Base-by-base conservation (phyloP, 2,797 vertebrate species). In the Clarias laeviceps region DNA sequence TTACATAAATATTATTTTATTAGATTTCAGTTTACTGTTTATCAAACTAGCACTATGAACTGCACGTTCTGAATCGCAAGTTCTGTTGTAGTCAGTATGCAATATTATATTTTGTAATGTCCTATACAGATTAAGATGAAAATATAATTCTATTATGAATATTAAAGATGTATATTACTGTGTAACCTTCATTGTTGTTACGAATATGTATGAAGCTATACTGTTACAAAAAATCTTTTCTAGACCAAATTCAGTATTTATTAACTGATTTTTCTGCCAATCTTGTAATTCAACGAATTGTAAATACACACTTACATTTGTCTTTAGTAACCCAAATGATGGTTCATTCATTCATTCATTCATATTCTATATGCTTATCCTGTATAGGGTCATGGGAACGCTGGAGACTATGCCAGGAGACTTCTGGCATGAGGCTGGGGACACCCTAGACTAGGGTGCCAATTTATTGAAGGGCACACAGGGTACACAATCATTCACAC, bases 101-200 rank as follows among this genome's bases (percentile, higher is more conserved):
- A 37, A 34, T 78, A 59, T 54, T 29, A n/a, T 77, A 77, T 77
- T 77, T 59, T 77, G 29, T 57, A 59, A 59, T 61, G 32, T 78
- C 20, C 11, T 78, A 22, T 61, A 78, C 29, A 15, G 56, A 24
- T 78, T 61, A 24, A 61, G 32, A 78, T 78, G 12, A 32, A 37
- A 37, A 37, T 78, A 37, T 77, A 14, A 73, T 72, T 69, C 7
- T 72, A 4, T 45, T 72, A 72, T 72, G 6, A n/a, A 45, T 72
- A 45, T 72, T 72, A 45, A 45, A 74, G 14, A 74, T 54, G 11
- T 74, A 45, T 73, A 73, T 54, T 34, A 57, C 18, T 56, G 50
- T 27, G 72, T 20, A 29, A 20, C 9, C 32, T 56, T 29, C 32
- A 2, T 76, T 57, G 5, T 57, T 77, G 54, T 59, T 69, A 11